Base-by-base conservation (phyloP, 2,888 invertebrate genomes). In the Drosophila fulvimacula region DNA sequence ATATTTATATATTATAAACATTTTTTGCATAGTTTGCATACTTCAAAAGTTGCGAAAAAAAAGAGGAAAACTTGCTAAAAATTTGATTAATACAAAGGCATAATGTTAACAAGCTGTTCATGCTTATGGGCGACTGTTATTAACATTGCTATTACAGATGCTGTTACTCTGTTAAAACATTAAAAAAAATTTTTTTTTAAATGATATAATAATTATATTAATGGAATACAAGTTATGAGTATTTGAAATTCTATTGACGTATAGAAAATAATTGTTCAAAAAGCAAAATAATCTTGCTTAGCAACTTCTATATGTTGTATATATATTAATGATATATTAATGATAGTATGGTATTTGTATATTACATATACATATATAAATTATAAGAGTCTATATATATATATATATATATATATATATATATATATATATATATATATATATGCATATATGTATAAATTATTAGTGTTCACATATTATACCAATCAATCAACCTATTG, bases 151-250 rank as follows among this genome's bases (percentile, higher is more conserved):
- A n/a, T n/a, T 30, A 30, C 3, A 30, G 30, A 10, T 30, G 30
- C 10, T 30, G 30, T 30, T 10, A 30, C 10, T 10, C 30, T 30
- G 30, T 10, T 1, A 30, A 30, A 30, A 30, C 6, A 1, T 41
- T 19, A 1, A 19, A 41, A 7, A 15, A 13, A 2, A 15, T 15
- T 13, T 13, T 21, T 42, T 42, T 15, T 42, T 21, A 15, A 1
- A 17, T 10, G n/a, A n/a, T 4, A 10, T 0, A n/a, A 38, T n/a
- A 5, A 36, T 15, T 36, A 15, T 5, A 38, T 38, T 13, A 1
- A n/a, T n/a, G n/a, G n/a, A 46, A 17, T 48, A 46, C 46, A 46
- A 17, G 30, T 27, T 44, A 4, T 27, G 44, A 48, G 17, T 44
- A 27, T 10, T n/a, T 44, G 0, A n/a, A 19, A 19, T 32, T 19